A percentile compares a stretch with the other conserved stretches of the same genome.
Conservation (phyloP, 1,140 invertebrate genomes). For the Bradynema listronoti region DNA sequence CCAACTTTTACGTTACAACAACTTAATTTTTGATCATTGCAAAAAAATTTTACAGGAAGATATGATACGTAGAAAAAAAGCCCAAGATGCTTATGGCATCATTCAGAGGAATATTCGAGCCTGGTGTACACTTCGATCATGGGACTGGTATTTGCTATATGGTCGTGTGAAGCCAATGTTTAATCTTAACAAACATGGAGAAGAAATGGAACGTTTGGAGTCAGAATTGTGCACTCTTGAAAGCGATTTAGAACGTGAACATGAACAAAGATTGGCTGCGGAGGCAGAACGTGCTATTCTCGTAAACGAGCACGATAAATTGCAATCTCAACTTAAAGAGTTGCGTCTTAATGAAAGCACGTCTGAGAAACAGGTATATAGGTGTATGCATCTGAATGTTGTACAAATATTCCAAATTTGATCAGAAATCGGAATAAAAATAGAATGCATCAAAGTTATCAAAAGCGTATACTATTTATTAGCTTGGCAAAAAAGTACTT, state of each 20-base stretch:
- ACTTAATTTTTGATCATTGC: background rate
- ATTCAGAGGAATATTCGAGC: constrained; percentile 97
- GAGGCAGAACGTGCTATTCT: constrained; percentile 42
- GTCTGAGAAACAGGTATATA: too few species aligned
- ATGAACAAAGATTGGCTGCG: constrained; percentile 32
- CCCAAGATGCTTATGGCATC: constrained; percentile 73
- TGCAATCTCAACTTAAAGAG: too few species aligned
- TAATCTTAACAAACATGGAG: constrained; percentile 32
- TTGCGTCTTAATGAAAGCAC: too few species aligned
- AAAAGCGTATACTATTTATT: too few species aligned
- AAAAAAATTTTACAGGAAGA: background rate
- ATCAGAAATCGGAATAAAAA: too few species aligned
- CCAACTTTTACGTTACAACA: background rate
- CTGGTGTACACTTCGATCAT: constrained; percentile 92
- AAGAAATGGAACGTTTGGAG: constrained; percentile 33
- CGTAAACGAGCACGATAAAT: constrained; percentile 39
- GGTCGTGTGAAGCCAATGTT: constrained; percentile 36
- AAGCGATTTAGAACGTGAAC: constrained; percentile 32
- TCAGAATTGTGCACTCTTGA: constrained; percentile 30
- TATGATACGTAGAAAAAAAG: constrained; percentile 17
- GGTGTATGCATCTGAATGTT: too few species aligned
- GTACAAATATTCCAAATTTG: too few species aligned
- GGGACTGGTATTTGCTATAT: constrained; percentile 72
- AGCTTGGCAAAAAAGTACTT: too few species aligned
- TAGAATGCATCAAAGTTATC: too few species aligned